Evolutionary conservation across 2,797 vertebrate genomes (phyloP).

Genomic region (Poliocrania exsul): DNA sequence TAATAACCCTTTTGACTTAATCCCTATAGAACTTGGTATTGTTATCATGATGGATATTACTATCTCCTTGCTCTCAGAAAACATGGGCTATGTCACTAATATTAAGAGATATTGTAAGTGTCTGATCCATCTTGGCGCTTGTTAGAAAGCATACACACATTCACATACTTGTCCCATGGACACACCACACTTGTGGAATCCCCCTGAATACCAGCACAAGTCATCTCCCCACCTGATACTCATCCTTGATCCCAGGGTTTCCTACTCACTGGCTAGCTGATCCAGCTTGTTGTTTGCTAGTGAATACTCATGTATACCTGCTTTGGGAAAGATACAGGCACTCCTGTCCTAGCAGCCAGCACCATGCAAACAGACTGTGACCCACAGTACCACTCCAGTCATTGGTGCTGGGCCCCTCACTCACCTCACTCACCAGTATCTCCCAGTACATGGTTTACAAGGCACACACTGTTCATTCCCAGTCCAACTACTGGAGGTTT

Average conservation of each 20-base stretch:
- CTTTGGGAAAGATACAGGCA: not conserved
- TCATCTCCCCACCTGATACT: not conserved
- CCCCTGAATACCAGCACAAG: not conserved
- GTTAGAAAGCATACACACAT: not conserved
- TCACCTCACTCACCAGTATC: not conserved
- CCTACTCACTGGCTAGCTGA: not conserved
- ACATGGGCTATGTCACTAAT: not conserved
- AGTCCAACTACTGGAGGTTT: not conserved
- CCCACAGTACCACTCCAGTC: not conserved
- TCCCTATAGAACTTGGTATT: not conserved
- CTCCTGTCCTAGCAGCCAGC: fast-evolving
- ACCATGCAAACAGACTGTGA: not conserved
- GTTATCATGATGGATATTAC: not conserved
- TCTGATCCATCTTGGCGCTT: fast-evolving
- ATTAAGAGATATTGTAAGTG: not conserved
- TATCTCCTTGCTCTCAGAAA: not conserved
- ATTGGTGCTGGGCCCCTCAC: not conserved
- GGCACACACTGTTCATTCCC: not conserved
- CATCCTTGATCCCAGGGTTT: not conserved
- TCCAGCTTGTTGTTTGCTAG: not conserved
- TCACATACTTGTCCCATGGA: not conserved
- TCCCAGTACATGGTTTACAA: not conserved
- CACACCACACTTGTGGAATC: not conserved
- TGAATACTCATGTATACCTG: fast-evolving
- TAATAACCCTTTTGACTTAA: not conserved